A percentile compares a stretch with the other conserved stretches of the same genome.
Evolutionary conservation across 2,797 vertebrate genomes (phyloP).

Genomic region (Macropus fuliginosus): DNA sequence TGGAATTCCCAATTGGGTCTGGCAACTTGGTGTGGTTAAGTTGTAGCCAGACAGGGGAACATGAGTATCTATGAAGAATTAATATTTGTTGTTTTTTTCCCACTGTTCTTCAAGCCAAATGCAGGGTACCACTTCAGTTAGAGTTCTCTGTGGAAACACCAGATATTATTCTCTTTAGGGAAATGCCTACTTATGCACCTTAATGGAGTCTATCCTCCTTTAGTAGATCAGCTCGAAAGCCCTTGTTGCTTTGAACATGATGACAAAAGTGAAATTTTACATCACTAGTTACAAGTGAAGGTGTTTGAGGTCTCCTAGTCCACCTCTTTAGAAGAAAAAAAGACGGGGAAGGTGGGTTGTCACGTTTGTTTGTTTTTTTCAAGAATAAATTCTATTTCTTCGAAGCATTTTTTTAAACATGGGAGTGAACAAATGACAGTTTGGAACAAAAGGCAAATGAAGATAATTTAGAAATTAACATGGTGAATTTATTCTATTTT

Average conservation of each 20-base stretch:
- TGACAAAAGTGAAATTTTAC: conserved; percentile 15
- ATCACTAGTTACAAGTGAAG: not conserved
- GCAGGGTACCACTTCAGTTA: not conserved
- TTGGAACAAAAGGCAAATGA: not conserved
- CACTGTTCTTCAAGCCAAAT: not conserved
- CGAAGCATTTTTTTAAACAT: not conserved
- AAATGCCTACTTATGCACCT: not conserved
- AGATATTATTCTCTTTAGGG: not conserved
- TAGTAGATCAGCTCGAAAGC: not conserved
- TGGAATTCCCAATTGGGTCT: not conserved
- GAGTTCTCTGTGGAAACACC: not conserved
- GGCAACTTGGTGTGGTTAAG: not conserved
- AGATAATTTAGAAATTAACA: not conserved
- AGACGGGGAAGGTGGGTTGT: not conserved
- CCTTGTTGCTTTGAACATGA: not conserved
- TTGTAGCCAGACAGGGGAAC: not conserved
- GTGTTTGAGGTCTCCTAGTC: not conserved
- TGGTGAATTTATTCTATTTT: not conserved
- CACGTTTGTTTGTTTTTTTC: not conserved
- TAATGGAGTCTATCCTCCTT: not conserved
- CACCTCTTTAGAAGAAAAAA: not conserved
- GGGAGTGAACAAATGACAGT: not conserved
- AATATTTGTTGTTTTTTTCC: not conserved
- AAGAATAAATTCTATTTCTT: not conserved
- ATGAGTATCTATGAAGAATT: not conserved